A percentile compares a stretch with the other conserved stretches of the same genome.
phyloP scores from a whole-genome alignment of 2,888 invertebrate species.

The Pristionchus fissidentatus region DNA sequence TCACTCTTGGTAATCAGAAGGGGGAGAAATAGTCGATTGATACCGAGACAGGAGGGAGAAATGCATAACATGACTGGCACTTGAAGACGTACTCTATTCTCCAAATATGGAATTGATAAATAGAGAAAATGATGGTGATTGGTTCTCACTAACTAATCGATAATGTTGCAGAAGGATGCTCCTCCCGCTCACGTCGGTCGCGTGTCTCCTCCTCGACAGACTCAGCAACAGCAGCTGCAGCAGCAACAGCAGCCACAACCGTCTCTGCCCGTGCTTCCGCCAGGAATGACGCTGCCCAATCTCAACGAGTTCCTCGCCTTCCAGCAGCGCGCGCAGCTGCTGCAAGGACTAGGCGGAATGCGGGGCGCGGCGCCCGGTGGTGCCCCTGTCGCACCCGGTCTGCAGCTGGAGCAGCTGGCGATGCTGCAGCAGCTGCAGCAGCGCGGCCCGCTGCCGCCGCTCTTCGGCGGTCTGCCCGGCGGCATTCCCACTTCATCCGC shows the following conservation, averaged over 20 bases:
- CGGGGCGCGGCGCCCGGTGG: not conserved
- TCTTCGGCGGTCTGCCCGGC: constrained; percentile 5
- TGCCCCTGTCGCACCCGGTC: constrained; percentile 46
- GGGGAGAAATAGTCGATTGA: not conserved
- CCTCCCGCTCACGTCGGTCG: not conserved
- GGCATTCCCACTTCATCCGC: not conserved
- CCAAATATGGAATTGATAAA: not conserved
- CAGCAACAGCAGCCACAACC: not conserved
- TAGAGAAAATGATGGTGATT: not conserved
- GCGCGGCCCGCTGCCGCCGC: not conserved
- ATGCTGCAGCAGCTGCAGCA: constrained; percentile 56
- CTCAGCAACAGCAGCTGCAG: not conserved
- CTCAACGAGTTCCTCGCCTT: constrained; percentile 18
- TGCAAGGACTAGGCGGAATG: not conserved
- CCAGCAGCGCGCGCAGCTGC: constrained; percentile 7
- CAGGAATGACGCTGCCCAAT: not conserved
- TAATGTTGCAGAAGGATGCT: constrained; percentile 30
- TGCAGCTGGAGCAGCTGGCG: constrained; percentile 57
- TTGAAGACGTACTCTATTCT: constrained; percentile 1
- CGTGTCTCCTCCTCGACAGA: constrained; percentile 14
- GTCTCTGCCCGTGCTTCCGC: not conserved
- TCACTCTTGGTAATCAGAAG: not conserved
- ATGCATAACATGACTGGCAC: not conserved
- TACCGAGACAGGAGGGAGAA: not conserved
- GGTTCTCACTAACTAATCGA: not conserved